These are phyloP conservation scores for Melinaea marsaeus DNA, from an alignment of 2,888 invertebrate species.

Conservation along the genomic window DNA sequence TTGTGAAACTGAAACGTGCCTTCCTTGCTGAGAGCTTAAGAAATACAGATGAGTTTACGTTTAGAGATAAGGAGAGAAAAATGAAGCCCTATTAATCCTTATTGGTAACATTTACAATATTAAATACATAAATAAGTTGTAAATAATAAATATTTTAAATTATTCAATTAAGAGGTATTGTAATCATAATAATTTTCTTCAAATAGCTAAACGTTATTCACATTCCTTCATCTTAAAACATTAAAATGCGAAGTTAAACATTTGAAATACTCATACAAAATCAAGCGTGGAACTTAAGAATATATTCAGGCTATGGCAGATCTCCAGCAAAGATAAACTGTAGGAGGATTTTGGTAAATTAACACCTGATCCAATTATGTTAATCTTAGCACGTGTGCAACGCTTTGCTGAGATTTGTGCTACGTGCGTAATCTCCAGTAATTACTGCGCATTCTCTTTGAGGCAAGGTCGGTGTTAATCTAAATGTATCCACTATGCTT, in stretches of 20 bases:
- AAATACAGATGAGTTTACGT: conserved; percentile 32
- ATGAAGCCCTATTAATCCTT: conserved; percentile 11
- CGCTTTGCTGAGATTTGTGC: conserved; percentile 31
- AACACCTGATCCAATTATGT: conserved; percentile 40
- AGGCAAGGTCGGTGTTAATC: conserved; percentile 26
- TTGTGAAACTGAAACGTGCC: conserved; percentile 69
- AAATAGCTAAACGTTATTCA: no score
- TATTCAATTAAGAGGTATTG: no score
- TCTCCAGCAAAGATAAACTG: conserved; percentile 25
- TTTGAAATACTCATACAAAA: neutral
- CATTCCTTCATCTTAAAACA: no score
- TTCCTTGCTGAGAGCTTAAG: conserved; percentile 34
- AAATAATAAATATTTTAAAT: no score
- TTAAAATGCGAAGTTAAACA: no score
- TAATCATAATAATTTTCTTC: no score
- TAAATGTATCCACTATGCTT: conserved; percentile 20
- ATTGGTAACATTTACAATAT: neutral
- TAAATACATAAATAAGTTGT: neutral
- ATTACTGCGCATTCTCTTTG: conserved; percentile 33
- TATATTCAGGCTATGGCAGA: conserved; percentile 12
- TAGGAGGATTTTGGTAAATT: conserved; percentile 35
- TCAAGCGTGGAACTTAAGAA: conserved; percentile 12
- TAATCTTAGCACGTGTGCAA: conserved; percentile 35
- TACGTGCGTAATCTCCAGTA: conserved; percentile 36
- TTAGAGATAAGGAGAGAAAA: conserved; percentile 22